Conservation (phyloP, 35 echinoderm and acorn worm species). For the Ophioderma brevispina region DNA sequence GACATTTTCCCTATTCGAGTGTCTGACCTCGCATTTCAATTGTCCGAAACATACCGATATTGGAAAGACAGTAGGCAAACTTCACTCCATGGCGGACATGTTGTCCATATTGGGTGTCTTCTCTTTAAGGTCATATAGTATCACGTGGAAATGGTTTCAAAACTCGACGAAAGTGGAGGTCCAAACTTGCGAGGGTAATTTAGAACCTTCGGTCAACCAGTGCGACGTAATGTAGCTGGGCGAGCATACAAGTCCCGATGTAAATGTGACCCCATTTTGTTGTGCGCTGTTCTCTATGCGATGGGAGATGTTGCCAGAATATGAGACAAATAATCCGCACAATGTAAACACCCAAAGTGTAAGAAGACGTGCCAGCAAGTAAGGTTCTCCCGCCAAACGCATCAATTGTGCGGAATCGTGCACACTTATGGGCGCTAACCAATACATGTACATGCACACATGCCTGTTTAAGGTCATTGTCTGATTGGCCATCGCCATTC, state of each 20-base stretch:
- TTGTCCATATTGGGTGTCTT: not conserved
- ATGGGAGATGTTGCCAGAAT: not conserved
- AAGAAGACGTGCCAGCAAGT: not conserved
- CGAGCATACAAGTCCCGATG: not conserved
- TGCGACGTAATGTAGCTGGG: constrained; percentile 3
- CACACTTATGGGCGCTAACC: not conserved
- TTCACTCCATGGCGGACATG: not conserved
- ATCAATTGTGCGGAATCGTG: not conserved
- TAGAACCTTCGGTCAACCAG: not conserved
- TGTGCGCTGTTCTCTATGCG: not conserved
- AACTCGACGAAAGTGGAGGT: not conserved
- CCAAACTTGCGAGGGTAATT: not conserved
- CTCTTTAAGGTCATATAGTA: not conserved
- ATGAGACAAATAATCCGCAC: not conserved
- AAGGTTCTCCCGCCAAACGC: not conserved
- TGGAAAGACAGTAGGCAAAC: not conserved
- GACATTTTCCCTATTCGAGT: not conserved
- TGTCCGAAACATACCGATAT: not conserved
- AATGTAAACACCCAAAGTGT: not conserved
- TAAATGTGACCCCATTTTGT: not conserved
- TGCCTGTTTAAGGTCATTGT: constrained; percentile 2
- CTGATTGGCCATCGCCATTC: not conserved
- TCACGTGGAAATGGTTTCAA: not conserved
- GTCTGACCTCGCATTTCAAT: constrained; percentile 3
- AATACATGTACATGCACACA: constrained; percentile 6